Conservation (phyloP, 2,797 vertebrate species). For the Aplochiton taeniatus region DNA sequence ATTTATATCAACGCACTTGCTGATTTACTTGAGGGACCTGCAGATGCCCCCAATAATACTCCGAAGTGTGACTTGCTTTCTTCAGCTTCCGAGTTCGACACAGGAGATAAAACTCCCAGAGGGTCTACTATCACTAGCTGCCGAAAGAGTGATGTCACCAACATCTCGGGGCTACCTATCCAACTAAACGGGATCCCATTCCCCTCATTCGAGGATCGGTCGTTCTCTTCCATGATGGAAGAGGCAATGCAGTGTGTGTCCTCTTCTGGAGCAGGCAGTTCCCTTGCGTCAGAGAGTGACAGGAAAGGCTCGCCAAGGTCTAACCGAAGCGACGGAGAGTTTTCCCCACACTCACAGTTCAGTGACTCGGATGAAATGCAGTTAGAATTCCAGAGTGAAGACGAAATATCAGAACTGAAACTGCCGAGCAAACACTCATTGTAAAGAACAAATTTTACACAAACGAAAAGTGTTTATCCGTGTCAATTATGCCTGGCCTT, state of each 20-base stretch:
- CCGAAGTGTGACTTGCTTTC: conserved; percentile 65
- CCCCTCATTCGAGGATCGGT: conserved; percentile 74
- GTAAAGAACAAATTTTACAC: neutral
- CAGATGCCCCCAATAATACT: conserved; percentile 49
- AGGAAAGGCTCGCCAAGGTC: conserved; percentile 86
- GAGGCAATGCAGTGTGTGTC: conserved; percentile 77
- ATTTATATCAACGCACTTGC: conserved; percentile 97
- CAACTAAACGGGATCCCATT: conserved; percentile 79
- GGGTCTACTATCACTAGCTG: conserved; percentile 47
- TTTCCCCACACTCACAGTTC: conserved; percentile 93
- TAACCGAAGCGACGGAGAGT: conserved; percentile 93
- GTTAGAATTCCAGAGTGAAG: conserved; percentile 78
- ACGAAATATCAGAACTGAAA: conserved; percentile 77
- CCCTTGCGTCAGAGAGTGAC: conserved; percentile 59
- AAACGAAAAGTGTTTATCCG: conserved; percentile 34
- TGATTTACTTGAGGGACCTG: conserved; percentile 83
- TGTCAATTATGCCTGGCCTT: conserved; percentile 61
- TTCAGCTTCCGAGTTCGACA: conserved; percentile 46
- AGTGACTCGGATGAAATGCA: conserved; percentile 94
- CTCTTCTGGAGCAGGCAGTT: conserved; percentile 59
- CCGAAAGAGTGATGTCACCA: conserved; percentile 46
- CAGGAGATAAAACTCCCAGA: conserved; percentile 43
- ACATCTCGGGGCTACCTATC: conserved; percentile 66
- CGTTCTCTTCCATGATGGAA: conserved; percentile 76
- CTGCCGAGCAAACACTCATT: conserved; percentile 31